Percentiles rank a stretch among this genome's conserved stretches.
Evolutionary conservation across 2,113 vertebrate species (phyloP).

Genomic region (Spilogale gracilis): DNA sequence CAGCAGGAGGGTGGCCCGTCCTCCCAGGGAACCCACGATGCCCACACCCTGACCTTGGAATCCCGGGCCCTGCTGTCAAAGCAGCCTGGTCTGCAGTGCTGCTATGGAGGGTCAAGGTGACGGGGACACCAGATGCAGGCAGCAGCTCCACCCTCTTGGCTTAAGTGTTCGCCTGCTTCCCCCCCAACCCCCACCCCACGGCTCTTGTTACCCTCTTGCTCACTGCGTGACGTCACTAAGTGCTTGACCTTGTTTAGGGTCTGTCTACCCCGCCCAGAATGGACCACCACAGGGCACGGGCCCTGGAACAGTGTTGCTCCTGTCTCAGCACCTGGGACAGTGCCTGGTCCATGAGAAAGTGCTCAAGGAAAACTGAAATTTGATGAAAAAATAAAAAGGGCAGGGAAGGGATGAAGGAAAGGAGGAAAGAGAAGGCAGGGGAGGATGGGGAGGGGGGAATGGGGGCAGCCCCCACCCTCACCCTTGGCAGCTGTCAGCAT

Average conservation of each 20-base stretch:
- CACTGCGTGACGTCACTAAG: not conserved
- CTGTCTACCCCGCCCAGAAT: not conserved
- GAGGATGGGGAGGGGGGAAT: not conserved
- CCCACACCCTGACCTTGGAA: not conserved
- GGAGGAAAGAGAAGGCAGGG: not conserved
- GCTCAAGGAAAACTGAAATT: not conserved
- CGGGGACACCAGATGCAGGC: not conserved
- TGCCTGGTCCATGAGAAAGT: not conserved
- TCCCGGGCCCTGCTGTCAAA: not conserved
- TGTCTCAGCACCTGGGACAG: not conserved
- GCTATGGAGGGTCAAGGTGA: not conserved
- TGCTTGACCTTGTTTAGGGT: not conserved
- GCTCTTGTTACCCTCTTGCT: not conserved
- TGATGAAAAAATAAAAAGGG: not conserved
- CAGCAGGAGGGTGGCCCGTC: accelerated
- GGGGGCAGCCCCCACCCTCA: not conserved
- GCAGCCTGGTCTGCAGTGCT: too few species aligned
- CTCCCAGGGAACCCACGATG: not conserved
- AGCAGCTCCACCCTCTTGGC: not conserved
- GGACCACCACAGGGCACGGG: not conserved
- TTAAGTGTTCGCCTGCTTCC: not conserved
- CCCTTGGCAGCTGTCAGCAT: conserved; percentile 87
- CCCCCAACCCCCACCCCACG: not conserved
- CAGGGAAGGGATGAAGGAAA: not conserved
- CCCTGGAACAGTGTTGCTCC: not conserved